Base-by-base conservation (phyloP, 2,888 invertebrate genomes). In the Cantharis nigra region DNA sequence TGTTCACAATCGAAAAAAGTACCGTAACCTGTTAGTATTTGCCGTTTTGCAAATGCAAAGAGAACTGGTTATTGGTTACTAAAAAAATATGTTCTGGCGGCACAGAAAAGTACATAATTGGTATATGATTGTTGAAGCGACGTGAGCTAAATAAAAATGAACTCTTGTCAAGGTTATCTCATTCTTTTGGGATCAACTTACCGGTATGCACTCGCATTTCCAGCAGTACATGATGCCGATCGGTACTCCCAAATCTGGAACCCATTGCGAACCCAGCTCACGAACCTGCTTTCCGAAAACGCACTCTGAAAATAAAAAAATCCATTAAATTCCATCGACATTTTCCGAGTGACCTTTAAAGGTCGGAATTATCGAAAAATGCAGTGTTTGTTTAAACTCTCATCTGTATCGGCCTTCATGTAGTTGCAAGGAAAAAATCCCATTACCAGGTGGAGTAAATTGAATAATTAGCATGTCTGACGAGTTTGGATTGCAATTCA, bases 201-300 rank as follows among this genome's bases (percentile, higher is more conserved):
- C 98, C 92, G 95, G 93, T 86, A 96, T 92, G 90, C 98, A 98
- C 91, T 97, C 95, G 91, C 98, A 98, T 91, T 94, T 94, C 90
- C 98, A 96, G 92, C 98, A 98, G 90, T 96, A 95, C 93, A 97
- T 95, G 81, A 97, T 93, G 80, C 97, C 98, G 87, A 97, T 97
- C 16, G 98, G 97, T 74, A 96, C 95, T 75, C 97, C 97, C 82
- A 98, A 91, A 88, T 97, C 96, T 71, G 98, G 97, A 86, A 94
- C 96, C 97, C 98, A 98, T 83, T 94, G 94, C 71, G 97, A 95
- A 74, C 96, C 97, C 82, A 98, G 90, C 89, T 97, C 96, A 84
- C 95, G 93, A 72, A 95, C 92, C 88, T 94, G 93, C 87, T 96
- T 96, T 79, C 97, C 98, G 87, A 98, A 96, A 84, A 94, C 93